Conservation (phyloP, 2,888 invertebrate genomes). For the Desoria tigrina region DNA sequence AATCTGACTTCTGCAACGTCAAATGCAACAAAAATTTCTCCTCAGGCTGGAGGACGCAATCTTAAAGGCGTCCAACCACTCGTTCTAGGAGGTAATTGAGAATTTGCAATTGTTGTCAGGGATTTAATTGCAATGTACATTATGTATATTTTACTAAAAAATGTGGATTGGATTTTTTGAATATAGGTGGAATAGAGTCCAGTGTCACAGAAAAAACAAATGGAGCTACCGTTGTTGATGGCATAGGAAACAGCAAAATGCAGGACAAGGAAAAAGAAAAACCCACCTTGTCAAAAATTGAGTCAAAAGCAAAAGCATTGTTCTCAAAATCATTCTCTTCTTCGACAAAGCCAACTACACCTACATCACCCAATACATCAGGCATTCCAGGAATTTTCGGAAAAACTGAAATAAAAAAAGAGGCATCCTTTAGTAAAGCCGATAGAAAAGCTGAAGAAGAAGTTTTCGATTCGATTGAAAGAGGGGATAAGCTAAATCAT, state of each 20-base stretch:
- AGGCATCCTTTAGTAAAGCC: conserved; percentile 5
- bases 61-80: conserved; percentile 12
- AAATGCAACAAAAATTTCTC: conserved; percentile 35
- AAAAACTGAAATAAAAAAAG: conserved; percentile 5
- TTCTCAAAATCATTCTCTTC: conserved; percentile 4
- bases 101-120: neutral
- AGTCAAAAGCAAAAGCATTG: conserved; percentile 25
- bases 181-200: conserved; percentile 9
- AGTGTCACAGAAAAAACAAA: conserved; percentile 1
- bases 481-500: conserved; percentile 60
- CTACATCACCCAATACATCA: conserved; percentile 36
- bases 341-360: conserved; percentile 33
- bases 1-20: conserved; percentile 15
- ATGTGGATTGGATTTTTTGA: neutral
- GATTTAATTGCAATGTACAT: neutral
- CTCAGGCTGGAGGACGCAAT: conserved; percentile 40
- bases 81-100: conserved; percentile 19
- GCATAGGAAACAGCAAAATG: conserved; percentile 35
- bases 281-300: conserved; percentile 18
- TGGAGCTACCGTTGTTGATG: conserved; percentile 34
- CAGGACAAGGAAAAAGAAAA: conserved; percentile 13
- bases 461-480: conserved; percentile 60
- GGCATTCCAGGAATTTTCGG: conserved; percentile 4
- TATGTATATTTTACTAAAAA: neutral
- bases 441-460: conserved; percentile 50